phyloP scores from a whole-genome alignment of 2,113 vertebrate species.

The Dendrocopos noguchii region DNA sequence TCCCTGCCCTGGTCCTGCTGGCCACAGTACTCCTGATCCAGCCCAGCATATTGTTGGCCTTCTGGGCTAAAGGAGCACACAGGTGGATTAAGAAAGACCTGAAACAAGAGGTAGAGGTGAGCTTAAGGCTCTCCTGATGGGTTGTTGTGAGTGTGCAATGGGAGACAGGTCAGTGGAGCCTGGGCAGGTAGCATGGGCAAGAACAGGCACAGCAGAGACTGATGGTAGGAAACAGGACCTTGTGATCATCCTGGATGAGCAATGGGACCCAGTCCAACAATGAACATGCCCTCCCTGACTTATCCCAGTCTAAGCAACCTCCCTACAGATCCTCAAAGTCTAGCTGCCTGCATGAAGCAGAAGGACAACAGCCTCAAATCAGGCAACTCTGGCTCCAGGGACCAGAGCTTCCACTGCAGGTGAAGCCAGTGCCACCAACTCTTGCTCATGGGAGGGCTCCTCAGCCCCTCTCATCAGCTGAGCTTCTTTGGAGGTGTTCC shows the following conservation, averaged over 20 bases:
- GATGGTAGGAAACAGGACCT: background rate
- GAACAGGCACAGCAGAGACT: background rate
- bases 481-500: background rate
- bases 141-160: rapidly evolving
- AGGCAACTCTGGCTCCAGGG: background rate
- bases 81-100: background rate
- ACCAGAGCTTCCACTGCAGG: background rate
- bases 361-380: background rate
- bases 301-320: background rate
- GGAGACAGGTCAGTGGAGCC: background rate
- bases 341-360: background rate
- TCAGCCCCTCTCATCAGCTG: background rate
- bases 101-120: background rate
- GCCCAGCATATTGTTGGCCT: no score
- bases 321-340: no score
- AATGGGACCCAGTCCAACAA: background rate
- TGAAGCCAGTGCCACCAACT: background rate
- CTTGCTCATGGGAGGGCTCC: background rate
- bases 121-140: background rate
- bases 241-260: background rate
- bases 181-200: background rate
- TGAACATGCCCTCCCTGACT: background rate
- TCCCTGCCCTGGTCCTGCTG: no score
- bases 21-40: no score
- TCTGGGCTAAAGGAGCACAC: no score